These are phyloP conservation scores for Amblyopsis rosae DNA, from an alignment of 2,113 vertebrate species.

Conservation along the genomic window DNA sequence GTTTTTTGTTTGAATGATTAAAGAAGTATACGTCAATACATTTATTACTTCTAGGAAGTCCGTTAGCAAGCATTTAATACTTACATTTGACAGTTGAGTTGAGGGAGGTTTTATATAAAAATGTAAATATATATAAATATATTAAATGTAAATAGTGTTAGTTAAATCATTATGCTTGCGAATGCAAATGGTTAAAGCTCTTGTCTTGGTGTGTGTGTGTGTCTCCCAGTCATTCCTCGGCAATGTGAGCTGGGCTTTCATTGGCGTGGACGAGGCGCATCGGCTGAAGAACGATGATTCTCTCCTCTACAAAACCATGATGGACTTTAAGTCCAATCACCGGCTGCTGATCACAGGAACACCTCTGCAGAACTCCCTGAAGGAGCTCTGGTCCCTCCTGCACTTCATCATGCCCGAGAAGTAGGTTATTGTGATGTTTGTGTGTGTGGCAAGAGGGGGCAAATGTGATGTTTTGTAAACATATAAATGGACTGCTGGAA, in stretches of 20 bases:
- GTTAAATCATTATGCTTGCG: neutral
- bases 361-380: constrained; percentile 96
- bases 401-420: constrained; percentile 99
- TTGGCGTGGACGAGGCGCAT: constrained; percentile 98
- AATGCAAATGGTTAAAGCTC: neutral
- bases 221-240: constrained; percentile 90
- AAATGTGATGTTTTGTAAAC: neutral
- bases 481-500: neutral
- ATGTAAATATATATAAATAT: no score
- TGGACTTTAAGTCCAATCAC: constrained; percentile 97
- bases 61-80: no score
- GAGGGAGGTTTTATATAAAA: no score
- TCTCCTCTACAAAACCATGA: constrained; percentile 97
- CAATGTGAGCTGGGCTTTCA: constrained; percentile 91
- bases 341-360: constrained; percentile 98
- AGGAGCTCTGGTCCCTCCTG: constrained; percentile 97
- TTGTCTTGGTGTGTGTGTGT: constrained; percentile 1
- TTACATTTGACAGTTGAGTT: no score
- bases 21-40: no score
- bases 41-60: no score
- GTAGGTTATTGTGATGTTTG: constrained; percentile 73
- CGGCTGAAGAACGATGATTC: constrained; percentile 97
- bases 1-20: no score
- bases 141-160: no score
- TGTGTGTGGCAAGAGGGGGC: neutral